phyloP scores from a whole-genome alignment of 2,888 invertebrate species.

The Hoplodrina ambigua region DNA sequence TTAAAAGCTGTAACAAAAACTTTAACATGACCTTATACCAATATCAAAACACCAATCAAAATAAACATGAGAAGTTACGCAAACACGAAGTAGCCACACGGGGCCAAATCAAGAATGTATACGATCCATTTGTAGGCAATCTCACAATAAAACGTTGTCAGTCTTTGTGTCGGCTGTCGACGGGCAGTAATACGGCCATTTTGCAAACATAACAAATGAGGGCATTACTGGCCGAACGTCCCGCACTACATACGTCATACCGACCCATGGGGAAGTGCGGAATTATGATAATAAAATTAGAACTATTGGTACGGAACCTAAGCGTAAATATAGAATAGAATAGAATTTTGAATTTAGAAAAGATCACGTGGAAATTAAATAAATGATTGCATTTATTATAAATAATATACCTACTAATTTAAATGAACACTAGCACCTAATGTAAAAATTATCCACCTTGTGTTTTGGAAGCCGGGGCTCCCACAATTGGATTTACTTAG shows the following conservation, averaged over 20 bases:
- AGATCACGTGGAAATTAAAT: too few species aligned
- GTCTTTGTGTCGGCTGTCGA: conserved; percentile 83
- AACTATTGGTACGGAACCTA: background rate
- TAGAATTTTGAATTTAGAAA: too few species aligned
- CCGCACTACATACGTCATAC: conserved; percentile 75
- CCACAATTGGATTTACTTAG: too few species aligned
- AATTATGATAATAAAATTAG: conserved; percentile 39
- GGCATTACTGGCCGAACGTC: conserved; percentile 77
- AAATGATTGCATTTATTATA: too few species aligned
- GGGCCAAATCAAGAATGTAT: conserved; percentile 73
- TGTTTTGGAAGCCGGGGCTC: too few species aligned
- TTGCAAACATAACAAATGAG: conserved; percentile 87
- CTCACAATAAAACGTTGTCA: conserved; percentile 85
- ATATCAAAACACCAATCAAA: conserved; percentile 27
- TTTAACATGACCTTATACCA: background rate
- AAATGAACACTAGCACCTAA: too few species aligned
- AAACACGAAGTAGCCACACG: conserved; percentile 39
- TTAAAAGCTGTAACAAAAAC: background rate
- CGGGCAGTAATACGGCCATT: conserved; percentile 80
- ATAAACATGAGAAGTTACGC: conserved; percentile 36
- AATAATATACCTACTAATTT: too few species aligned
- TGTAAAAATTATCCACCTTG: too few species aligned
- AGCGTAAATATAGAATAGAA: too few species aligned
- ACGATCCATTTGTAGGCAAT: conserved; percentile 86
- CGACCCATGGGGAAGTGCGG: conserved; percentile 44